phyloP scores from a whole-genome alignment of 2,113 vertebrate genomes.

The Syrrhaptes paradoxus region DNA sequence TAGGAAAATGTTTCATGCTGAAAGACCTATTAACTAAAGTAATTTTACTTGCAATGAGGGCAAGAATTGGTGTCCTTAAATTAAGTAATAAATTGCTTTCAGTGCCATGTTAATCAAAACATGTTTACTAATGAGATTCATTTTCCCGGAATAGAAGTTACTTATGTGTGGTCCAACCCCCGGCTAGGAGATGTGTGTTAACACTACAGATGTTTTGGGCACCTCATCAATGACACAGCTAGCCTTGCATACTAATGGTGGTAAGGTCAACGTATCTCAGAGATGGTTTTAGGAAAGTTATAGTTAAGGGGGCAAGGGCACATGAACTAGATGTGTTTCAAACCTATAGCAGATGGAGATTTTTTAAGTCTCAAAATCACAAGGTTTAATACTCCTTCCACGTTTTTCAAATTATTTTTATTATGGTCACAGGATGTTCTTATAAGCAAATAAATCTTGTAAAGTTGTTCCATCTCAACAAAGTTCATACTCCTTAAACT shows the following conservation, averaged over 20 bases:
- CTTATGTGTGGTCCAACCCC: not conserved
- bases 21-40: not conserved
- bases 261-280: not conserved
- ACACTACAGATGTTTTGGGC: not conserved
- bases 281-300: not conserved
- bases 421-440: not conserved
- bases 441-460: not conserved
- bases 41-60: not conserved
- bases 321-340: fast-evolving
- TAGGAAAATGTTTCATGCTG: not conserved
- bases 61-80: not conserved
- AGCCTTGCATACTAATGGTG: not conserved
- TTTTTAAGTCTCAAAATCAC: not conserved
- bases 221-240: fast-evolving
- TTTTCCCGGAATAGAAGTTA: not conserved
- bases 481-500: not conserved
- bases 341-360: not conserved
- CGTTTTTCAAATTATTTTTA: not conserved
- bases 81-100: slow-evolving; percentile 31
- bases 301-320: not conserved
- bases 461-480: not conserved
- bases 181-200: not conserved
- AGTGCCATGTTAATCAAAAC: slow-evolving; percentile 7
- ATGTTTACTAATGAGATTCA: not conserved
- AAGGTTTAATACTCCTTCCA: not conserved